Base-by-base conservation (phyloP, 2,113 vertebrate genomes). In the Rhabdornis inornatus region DNA sequence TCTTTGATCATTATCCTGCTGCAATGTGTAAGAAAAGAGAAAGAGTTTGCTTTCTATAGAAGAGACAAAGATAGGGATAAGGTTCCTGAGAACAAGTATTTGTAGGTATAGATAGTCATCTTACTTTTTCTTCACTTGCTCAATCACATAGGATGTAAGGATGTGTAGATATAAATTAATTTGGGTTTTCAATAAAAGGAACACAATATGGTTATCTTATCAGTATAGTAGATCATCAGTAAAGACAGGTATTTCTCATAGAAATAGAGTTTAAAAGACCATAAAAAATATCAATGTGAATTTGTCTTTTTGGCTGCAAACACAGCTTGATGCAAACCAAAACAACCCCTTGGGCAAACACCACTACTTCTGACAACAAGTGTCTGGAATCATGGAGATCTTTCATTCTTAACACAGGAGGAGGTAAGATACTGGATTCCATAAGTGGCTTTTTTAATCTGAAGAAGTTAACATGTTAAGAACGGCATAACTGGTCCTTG, bases 211-310 rank as follows among this genome's bases (percentile, higher is more conserved):
- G 3, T 52, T 2, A 57, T 72, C 15, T 60, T 50, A 31, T 30
- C 20, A 42, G 11, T 53, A 25, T 53, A 52, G 83, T 47, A 71
- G 31, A n/a, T 13, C 0, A 0, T 10, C 17, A 49, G 37, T 42
- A 60, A 78, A 33, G 50, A 22, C 3, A 19, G 3, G 4, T n/a
- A 55, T 52, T 55, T 87, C n/a, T 59, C 37, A 69, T 6, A 81
- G 35, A 82, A 75, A 33, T 2, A 64, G 4, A 30, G 19, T 25
- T 7, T 35, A 76, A 57, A 63, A 40, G 3, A 9, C 22, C 69
- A 35, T 6, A 39, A 49, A 42, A 57, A 33, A 11, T 2, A 49
- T 23, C 11, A 42, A 25, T 28, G 10, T 60, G 27, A 86, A 35
- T 42, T 33, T 7, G 3, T 83, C 19, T 75, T 71, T 65, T 66